Evolutionary conservation across 2,113 vertebrate species (phyloP).

Genomic region (Centrocercus urophasianus): DNA sequence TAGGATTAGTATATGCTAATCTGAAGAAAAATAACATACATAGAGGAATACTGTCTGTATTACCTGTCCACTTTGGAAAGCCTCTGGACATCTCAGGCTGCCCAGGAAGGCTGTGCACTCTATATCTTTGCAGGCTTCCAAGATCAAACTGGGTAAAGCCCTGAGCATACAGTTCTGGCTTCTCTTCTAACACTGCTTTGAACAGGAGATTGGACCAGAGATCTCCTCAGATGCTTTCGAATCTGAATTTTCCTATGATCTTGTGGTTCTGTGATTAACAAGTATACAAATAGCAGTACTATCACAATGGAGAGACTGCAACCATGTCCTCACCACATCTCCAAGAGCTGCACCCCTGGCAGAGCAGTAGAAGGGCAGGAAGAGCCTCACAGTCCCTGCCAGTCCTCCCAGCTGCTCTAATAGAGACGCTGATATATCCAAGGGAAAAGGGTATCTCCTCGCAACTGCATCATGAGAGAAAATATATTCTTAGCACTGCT

Average conservation of each 20-base stretch:
- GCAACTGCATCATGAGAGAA: neutral
- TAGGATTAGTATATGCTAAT: neutral
- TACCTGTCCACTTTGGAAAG: neutral
- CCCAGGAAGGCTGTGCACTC: neutral
- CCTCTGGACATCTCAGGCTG: neutral
- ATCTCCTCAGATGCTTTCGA: neutral
- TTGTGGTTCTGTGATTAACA: neutral
- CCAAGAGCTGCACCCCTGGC: neutral
- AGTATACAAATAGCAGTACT: neutral
- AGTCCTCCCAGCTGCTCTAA: neutral
- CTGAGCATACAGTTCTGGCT: neutral
- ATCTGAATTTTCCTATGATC: neutral
- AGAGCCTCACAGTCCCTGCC: neutral
- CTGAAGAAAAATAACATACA: neutral
- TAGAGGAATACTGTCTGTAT: neutral
- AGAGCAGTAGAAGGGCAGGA: neutral
- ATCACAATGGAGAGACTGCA: neutral
- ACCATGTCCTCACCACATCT: neutral
- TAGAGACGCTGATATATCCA: neutral
- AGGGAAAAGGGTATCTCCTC: neutral
- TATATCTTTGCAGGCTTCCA: neutral
- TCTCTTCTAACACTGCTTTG: neutral
- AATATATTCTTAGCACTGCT: neutral
- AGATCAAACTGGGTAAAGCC: neutral
- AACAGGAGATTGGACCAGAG: neutral